Evolutionary conservation across 2,888 invertebrate genomes (phyloP).

Genomic region (Erynnis tages): DNA sequence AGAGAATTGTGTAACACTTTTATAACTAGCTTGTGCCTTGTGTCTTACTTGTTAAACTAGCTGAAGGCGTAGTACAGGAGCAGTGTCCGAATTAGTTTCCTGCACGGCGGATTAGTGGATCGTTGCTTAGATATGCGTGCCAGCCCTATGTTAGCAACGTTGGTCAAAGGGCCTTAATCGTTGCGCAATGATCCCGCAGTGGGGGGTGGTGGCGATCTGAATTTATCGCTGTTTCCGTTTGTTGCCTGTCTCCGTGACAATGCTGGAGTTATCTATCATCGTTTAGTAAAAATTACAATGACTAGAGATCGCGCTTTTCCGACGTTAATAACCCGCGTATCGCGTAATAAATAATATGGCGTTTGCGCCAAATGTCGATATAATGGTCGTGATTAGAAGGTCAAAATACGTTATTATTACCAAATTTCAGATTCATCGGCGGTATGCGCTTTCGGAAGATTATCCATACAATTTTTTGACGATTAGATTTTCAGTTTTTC

Average conservation of each 20-base stretch:
- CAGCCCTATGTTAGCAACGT: constrained; percentile 5
- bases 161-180: constrained; percentile 21
- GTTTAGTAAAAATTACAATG: not conserved
- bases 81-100: too few relatives aligned
- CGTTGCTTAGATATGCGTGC: not conserved
- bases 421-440: too few relatives aligned
- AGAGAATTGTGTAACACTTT: too few relatives aligned
- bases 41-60: too few relatives aligned
- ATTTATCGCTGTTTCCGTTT: constrained; percentile 22
- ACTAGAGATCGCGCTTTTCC: not conserved
- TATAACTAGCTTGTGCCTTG: too few relatives aligned
- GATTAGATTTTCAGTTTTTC: too few relatives aligned
- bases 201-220: constrained; percentile 12
- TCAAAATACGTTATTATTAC: too few relatives aligned
- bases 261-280: constrained; percentile 8
- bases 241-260: constrained; percentile 12
- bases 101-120: constrained; percentile 11
- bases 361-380: not conserved
- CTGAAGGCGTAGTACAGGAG: too few relatives aligned
- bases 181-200: constrained; percentile 13
- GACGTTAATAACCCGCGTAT: not conserved
- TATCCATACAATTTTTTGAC: too few relatives aligned
- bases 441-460: too few relatives aligned
- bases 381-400: too few relatives aligned
- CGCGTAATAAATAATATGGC: too few relatives aligned